Conservation (phyloP, 2,113 vertebrate species). For the Pontoporia blainvillei region DNA sequence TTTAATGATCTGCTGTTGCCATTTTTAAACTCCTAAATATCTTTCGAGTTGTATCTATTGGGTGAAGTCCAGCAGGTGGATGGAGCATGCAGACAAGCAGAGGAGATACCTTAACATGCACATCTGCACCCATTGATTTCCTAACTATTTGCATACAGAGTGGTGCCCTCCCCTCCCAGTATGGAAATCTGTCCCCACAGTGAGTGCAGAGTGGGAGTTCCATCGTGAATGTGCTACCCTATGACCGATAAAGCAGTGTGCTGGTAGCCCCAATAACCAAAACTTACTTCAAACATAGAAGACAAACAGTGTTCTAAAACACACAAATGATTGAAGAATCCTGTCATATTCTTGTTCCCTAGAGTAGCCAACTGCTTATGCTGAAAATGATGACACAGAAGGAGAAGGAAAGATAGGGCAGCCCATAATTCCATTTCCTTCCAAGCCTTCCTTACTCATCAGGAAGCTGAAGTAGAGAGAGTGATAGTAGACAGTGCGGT, state of each 20-base stretch:
- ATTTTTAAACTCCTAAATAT: neutral
- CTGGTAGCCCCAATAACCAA: neutral
- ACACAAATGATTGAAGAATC: neutral
- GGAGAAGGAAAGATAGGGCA: neutral
- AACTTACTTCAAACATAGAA: neutral
- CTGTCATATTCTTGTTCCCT: neutral
- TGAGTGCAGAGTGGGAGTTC: neutral
- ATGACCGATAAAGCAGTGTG: too few relatives aligned
- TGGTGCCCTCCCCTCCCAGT: neutral
- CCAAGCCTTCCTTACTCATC: neutral
- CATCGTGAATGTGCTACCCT: too few relatives aligned
- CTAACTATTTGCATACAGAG: neutral
- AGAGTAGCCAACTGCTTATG: neutral
- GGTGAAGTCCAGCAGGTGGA: neutral
- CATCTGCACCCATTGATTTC: neutral
- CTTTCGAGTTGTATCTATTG: neutral
- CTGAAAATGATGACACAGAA: neutral
- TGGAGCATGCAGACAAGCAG: rapidly evolving
- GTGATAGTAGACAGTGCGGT: neutral
- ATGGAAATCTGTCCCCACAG: neutral
- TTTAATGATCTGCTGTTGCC: neutral
- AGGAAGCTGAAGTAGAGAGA: neutral
- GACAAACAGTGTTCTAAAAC: neutral
- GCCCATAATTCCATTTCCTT: neutral
- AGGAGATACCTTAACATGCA: neutral